Conservation (phyloP, 2,797 vertebrate genomes). For the Acanthis flammea region DNA sequence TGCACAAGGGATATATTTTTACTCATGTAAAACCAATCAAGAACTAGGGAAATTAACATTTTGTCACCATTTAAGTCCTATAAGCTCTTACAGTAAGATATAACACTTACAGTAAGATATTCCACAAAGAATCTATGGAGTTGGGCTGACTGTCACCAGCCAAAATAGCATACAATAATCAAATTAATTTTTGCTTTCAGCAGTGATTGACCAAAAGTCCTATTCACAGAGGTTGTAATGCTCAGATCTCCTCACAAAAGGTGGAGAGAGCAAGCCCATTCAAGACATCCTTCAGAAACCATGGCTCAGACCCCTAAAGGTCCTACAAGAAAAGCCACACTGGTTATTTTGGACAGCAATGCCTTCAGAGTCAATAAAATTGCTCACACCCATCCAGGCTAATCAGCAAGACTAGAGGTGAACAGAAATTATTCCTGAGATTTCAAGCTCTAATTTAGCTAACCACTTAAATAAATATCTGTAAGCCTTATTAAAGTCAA, state of each 20-base stretch:
- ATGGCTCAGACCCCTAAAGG: not conserved
- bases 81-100: not conserved
- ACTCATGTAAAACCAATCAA: not conserved
- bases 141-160: not conserved
- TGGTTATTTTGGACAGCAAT: not conserved
- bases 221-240: not conserved
- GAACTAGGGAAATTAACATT: not conserved
- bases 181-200: not conserved
- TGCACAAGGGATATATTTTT: accelerated
- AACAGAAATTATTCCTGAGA: not conserved
- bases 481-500: conserved; percentile 19
- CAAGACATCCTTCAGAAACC: not conserved
- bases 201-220: not conserved
- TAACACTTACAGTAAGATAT: not conserved
- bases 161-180: not conserved
- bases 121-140: not conserved
- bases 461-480: not conserved
- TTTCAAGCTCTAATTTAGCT: not conserved
- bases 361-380: not conserved
- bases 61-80: not conserved
- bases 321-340: not conserved
- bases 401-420: not conserved
- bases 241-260: not conserved
- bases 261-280: not conserved
- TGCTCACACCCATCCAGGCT: not conserved